Evolutionary conservation across 2,797 vertebrate genomes (phyloP).

Genomic region (Acanthis flammea): DNA sequence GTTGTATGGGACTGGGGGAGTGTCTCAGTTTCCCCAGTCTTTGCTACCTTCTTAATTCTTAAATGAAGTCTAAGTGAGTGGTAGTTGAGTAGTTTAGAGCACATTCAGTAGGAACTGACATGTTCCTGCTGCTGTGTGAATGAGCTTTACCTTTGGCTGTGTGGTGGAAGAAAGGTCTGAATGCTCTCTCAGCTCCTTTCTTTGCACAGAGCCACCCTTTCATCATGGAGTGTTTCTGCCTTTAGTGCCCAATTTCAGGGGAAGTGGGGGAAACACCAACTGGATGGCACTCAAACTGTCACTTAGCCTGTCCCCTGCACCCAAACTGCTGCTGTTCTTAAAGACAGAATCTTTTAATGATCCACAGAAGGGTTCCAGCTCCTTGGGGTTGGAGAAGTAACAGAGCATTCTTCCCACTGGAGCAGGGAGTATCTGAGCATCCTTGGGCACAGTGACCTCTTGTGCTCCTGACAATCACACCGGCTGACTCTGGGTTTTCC

Average conservation of each 20-base stretch:
- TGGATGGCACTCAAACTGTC: neutral
- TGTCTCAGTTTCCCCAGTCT: neutral
- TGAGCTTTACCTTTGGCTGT: neutral
- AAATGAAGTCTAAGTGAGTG: neutral
- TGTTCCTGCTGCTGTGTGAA: neutral
- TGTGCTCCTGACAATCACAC: neutral
- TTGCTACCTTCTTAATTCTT: neutral
- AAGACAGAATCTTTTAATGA: neutral
- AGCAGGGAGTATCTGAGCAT: neutral
- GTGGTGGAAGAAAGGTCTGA: neutral
- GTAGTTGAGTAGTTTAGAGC: neutral
- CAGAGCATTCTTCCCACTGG: neutral
- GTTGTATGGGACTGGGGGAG: neutral
- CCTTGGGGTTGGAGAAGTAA: neutral
- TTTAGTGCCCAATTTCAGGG: neutral
- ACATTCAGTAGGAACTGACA: neutral
- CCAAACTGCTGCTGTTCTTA: neutral
- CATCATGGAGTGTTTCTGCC: neutral
- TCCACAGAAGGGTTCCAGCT: neutral
- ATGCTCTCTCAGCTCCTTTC: neutral
- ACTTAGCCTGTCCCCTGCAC: neutral
- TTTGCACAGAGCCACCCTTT: neutral
- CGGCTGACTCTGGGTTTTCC: neutral
- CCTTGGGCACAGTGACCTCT: neutral
- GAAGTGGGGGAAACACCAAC: neutral